Evolutionary conservation across 2,797 vertebrate species (phyloP), one percentile per base, ranked within the genome.

Genomic region (Spheniscus humboldti): DNA sequence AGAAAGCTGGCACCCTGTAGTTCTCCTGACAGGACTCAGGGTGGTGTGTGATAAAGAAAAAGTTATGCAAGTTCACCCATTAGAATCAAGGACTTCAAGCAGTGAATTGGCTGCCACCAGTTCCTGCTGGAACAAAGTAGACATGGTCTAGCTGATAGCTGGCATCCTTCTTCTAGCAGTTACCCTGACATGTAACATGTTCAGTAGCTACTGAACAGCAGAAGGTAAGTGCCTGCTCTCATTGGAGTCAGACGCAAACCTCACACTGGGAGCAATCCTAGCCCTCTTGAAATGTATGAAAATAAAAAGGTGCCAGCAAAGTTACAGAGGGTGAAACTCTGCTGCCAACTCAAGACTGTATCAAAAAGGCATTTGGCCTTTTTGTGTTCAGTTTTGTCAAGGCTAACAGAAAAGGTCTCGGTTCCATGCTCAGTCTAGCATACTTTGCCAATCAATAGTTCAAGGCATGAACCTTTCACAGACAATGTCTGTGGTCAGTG

Each of bases 381-480:
- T 87, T 62, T 53, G 7, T 24, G 24, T 66, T 81, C 73, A 85
- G 55, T 52, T 88, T 95, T 93, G 63, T 50, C 14, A 45, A 57
- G 57, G 22, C 76, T 86, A 88, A 89, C 18, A 76, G 63, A 55
- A 82, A 82, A 95, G 10, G 37, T 47, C 4, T 63, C 86, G 22
- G 87, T 97, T 96, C 78, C 39, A 80, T 16, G 2, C 41, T 71
- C 45, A 66, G 10, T 64, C 89, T 79, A 62, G 56, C 37, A 92
- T 95, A 57, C 48, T 95, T 88, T 88, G 62, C 62, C 41, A 75
- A 79, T 97, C 89, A 97, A 92, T 93, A 96, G 84, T 92, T 97
- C 88, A 97, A 94, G 47, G 25, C 50, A 95, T 73, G 76, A 90
- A 91, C 56, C 28, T 96, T 97, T 96, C 50, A 92, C 81, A 86